Percentiles rank a stretch among this genome's conserved stretches.
Conservation (phyloP, 2,888 invertebrate genomes). For the Phlogophora meticulosa region DNA sequence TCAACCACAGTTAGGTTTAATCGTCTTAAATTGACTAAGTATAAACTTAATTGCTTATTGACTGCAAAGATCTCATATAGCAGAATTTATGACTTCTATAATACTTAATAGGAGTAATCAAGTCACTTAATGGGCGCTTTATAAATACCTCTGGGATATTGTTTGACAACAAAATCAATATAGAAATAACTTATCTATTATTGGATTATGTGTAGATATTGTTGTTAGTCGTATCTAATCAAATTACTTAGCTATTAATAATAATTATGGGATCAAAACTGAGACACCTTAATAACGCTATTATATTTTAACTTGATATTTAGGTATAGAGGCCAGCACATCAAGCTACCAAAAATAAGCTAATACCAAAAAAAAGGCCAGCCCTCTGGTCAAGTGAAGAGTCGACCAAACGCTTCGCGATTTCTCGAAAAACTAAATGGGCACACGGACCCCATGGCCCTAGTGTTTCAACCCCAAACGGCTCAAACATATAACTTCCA, state of each 20-base stretch:
- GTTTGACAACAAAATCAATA: conserved; percentile 7
- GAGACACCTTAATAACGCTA: background rate
- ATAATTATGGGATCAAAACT: no score
- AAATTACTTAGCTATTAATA: conserved; percentile 2
- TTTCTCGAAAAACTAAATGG: no score
- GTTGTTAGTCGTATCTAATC: background rate
- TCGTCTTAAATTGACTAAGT: no score
- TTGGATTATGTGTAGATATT: background rate
- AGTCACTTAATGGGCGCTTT: background rate
- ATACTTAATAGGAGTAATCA: background rate
- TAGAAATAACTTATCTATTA: background rate
- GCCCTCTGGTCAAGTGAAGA: no score
- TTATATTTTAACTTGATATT: background rate
- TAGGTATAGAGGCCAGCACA: background rate
- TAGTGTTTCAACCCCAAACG: no score
- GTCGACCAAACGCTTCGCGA: no score
- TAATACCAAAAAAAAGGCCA: no score
- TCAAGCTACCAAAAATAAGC: no score
- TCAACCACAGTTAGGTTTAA: background rate
- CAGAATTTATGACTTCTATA: background rate
- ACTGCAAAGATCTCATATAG: background rate
- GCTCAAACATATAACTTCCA: no score
- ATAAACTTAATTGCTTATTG: background rate
- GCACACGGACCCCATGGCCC: no score
- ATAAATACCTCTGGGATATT: conserved; percentile 3